Evolutionary conservation across 2,888 invertebrate genomes (phyloP), one percentile per base, ranked within the genome.

Genomic region (Synanthedon andrenaeformis): DNA sequence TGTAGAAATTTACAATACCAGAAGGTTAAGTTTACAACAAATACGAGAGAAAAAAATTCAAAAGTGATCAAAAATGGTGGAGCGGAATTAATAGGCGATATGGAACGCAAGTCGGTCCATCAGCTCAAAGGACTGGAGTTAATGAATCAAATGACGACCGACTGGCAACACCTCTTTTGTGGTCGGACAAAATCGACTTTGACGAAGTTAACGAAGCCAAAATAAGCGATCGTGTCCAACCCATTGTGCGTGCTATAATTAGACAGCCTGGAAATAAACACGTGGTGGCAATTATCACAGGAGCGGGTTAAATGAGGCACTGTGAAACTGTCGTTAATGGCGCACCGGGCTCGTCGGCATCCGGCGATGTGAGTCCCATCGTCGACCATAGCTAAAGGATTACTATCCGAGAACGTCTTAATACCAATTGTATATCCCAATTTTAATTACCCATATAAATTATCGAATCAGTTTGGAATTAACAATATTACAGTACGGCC

Each of bases 241-340:
- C 85, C 85, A 87, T 87, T 87, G 86, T 86, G 79, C 74, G 77
- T 70, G 72, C 70, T 84, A 85, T 82, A 83, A 85, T 83, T 86
- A 87, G 85, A 79, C 70, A 67, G 78, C 75, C 76, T 77, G 67
- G 77, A 83, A 85, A 86, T 85, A 87, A 83, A 82, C 87, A 87
- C 87, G 83, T 87, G 87, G 83, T 79, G 80, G 87, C 86, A 87
- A 87, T 87, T 87, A 87, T 84, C 85, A 80, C 79, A 69, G 82
- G 78, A 80, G 79, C 81, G 82, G 79, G 84, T 83, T 85, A 85
- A 87, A 87, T 86, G 87, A 87, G 84, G 78, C 86, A 81, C 77
- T 76, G 74, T 79, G 81, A 72, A 76, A 76, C 77, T 74, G 76
- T 77, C 84, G 83, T 82, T 86, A 85, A 86, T 83, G 83, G 76